Base-by-base conservation (phyloP, 2,888 invertebrate genomes). In the Pherbina coryleti region DNA sequence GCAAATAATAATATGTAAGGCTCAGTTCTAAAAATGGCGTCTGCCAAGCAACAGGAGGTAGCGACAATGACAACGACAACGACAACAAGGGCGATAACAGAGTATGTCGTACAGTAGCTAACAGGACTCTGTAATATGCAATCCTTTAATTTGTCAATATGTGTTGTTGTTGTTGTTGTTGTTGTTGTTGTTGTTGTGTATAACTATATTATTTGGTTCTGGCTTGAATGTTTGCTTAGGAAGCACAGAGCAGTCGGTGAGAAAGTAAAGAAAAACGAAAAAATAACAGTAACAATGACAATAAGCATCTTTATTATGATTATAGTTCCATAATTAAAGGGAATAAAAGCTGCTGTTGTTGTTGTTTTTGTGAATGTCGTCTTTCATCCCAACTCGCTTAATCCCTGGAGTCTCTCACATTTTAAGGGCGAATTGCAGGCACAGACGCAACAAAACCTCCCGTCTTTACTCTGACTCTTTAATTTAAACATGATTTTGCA, bases 71-170 rank as follows among this genome's bases (percentile, higher is more conserved):
- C 9, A 22, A 55, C 55, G 9, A 55, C 53, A 53, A 19, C 17
- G 28, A 11, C 5, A 1, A 60, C 25, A 60, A 60, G 2, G 9
- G 25, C 57, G 25, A 8, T 25, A 60, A 60, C 57, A 60, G 4
- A 60, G 11, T n/a, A n/a, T n/a, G n/a, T n/a, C 3, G 7, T n/a
- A 55, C 19, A 22, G 7, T n/a, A 34, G 66, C 19, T 66, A n/a
- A 17, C 66, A 34, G 19, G 4, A 34, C 66, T 19, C 67, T 67
- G 11, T 19, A 17, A 34, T 19, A 67, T 37, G 8, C 37, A 44
- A 67, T 34, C 67, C 67, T 44, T 67, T 44, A 67, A 44, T 67
- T 67, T 67, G 37, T 67, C 44, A 22, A 22, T 25, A 60, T 67
- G n/a, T 67, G 37, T 44, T 67, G 67, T 67, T 44, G 44, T 34